Conservation (phyloP, 2,113 vertebrate genomes). For the Orthonyx spaldingii region DNA sequence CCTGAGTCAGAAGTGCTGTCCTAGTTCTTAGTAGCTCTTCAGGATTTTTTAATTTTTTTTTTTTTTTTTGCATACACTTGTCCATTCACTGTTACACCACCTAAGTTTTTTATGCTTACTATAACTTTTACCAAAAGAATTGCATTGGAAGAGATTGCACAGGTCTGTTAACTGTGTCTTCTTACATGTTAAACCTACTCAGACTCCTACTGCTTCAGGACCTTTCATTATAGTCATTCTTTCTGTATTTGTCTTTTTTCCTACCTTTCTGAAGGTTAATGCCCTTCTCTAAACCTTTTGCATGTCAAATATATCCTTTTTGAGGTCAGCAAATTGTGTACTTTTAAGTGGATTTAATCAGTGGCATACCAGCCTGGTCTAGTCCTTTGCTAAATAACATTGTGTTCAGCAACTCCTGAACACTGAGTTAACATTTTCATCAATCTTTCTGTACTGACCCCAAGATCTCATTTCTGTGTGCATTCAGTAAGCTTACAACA, state of each 20-base stretch:
- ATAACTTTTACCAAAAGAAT: not conserved
- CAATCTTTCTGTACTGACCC: not conserved
- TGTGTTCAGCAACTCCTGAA: not conserved
- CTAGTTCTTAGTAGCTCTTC: not conserved
- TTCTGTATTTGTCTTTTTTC: not conserved
- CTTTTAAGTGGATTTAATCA: not conserved
- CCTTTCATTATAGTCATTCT: not conserved
- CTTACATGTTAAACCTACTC: not conserved
- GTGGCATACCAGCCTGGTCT: not conserved
- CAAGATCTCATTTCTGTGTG: not conserved
- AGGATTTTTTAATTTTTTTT: not conserved
- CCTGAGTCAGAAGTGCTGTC: not conserved
- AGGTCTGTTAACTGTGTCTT: not conserved
- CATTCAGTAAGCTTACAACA: not conserved
- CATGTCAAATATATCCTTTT: not conserved
- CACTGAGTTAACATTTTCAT: not conserved
- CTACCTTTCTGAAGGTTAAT: not conserved
- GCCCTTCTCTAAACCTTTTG: not conserved
- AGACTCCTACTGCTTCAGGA: not conserved
- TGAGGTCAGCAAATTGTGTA: not conserved
- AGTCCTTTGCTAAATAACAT: not conserved
- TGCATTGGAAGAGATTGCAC: not conserved
- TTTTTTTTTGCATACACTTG: not conserved
- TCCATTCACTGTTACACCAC: not conserved
- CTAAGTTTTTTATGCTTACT: fast-evolving